Conservation (phyloP, 2,888 invertebrate species). For the Aquatica leii region DNA sequence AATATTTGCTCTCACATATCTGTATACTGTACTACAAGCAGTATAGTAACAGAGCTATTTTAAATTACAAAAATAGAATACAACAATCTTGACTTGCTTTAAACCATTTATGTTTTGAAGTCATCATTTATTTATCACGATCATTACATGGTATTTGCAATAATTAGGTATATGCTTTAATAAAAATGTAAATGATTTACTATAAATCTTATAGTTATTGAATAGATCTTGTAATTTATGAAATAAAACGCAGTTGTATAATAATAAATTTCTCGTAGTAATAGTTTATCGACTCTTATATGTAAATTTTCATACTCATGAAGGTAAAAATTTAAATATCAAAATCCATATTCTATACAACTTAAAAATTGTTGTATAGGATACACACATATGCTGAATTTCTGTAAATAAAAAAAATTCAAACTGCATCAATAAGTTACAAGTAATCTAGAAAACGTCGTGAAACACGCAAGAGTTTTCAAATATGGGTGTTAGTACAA, state of each 20-base stretch:
- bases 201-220: background rate
- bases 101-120: too few species aligned
- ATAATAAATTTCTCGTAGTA: background rate
- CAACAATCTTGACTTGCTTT: too few species aligned
- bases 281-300: background rate
- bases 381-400: background rate
- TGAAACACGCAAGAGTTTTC: constrained; percentile 25
- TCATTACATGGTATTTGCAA: too few species aligned
- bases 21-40: too few species aligned
- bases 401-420: background rate
- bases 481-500: constrained; percentile 7
- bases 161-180: too few species aligned
- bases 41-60: too few species aligned
- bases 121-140: too few species aligned
- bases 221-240: background rate
- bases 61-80: too few species aligned
- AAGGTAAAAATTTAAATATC: constrained; percentile 20
- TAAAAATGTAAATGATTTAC: background rate
- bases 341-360: constrained; percentile 15
- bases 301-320: background rate
- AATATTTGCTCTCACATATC: too few species aligned
- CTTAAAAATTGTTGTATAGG: background rate
- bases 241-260: background rate
- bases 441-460: constrained; percentile 20
- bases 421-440: constrained; percentile 11